Base-by-base conservation (phyloP, 1,140 invertebrate species). In the Drosophila mauritiana region DNA sequence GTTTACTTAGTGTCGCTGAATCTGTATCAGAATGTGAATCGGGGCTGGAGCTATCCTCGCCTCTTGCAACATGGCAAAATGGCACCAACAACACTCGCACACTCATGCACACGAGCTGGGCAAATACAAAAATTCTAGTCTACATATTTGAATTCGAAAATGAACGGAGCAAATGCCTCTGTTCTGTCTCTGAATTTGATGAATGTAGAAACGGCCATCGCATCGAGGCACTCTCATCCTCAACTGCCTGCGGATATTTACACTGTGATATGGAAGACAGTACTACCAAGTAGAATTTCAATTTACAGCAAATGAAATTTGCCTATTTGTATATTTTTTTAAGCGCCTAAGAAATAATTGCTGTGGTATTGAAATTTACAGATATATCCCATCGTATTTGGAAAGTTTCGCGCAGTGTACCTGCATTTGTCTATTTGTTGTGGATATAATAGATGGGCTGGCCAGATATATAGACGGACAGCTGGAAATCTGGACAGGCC, bases 1-100 rank as follows among this genome's bases (percentile, higher is more conserved):
- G 83, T 86, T 86, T 86, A 86, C 83, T 86, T 86, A 86, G 83
- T 86, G 83, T 86, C 83, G 83, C 83, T 51, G 83, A 86, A 86
- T 88, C 82, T 75, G 67, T 57, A 80, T 67, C 64, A 55, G 54
- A 76, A 55, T 61, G 40, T 25, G 62, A 17, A 61, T 61, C 40
- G 10, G 64, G 64, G 58, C 48, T 39, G 36, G 43, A 17, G 31
- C 12, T 25, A 34, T 53, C 39, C 53, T 27, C 46, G 37, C 22
- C 58, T 45, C 59, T 83, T 63, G 56, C 58, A 73, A 58, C 15
- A 22, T 22, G 20, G 20, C 34, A 36, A 36, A 61, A 67, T 17
- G 53, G 27, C 27, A 31, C 13, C 48, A 51, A 17, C 48, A 53
- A 53, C 48, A 46, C 31, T 31, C 31, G 8, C 31, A 31, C 8